Evolutionary conservation across 2,797 vertebrate species (phyloP).

Genomic region (Micrastur ruficollis): DNA sequence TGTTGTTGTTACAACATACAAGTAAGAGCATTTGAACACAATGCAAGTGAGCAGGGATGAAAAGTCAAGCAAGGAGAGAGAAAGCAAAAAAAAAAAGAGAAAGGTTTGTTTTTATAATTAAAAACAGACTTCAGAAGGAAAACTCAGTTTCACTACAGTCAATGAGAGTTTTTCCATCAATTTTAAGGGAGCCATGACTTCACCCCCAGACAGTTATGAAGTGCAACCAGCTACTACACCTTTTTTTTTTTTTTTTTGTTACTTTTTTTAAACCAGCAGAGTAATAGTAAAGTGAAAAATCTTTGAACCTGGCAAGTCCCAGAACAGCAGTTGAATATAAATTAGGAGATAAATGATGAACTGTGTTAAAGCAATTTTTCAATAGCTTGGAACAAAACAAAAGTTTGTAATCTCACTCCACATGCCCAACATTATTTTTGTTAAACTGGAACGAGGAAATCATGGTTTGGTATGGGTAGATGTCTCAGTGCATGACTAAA

Average conservation of each 20-base stretch:
- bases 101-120: background rate
- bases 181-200: background rate
- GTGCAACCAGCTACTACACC: background rate
- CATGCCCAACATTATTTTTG: background rate
- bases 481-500: background rate
- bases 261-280: background rate
- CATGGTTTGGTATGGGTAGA: background rate
- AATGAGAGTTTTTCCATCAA: background rate
- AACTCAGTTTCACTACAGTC: background rate
- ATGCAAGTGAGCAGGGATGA: background rate
- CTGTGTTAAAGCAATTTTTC: background rate
- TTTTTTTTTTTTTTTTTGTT: background rate
- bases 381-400: background rate
- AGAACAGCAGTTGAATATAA: background rate
- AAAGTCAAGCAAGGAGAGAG: background rate
- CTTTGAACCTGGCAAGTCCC: background rate
- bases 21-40: background rate
- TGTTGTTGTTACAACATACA: background rate
- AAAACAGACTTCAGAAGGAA: background rate
- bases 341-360: background rate
- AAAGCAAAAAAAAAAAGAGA: background rate
- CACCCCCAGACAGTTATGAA: background rate
- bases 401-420: background rate
- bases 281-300: background rate
- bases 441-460: background rate